These are phyloP conservation scores for Beris morrisii DNA, from an alignment of 2,888 invertebrate genomes.

Conservation along the genomic window DNA sequence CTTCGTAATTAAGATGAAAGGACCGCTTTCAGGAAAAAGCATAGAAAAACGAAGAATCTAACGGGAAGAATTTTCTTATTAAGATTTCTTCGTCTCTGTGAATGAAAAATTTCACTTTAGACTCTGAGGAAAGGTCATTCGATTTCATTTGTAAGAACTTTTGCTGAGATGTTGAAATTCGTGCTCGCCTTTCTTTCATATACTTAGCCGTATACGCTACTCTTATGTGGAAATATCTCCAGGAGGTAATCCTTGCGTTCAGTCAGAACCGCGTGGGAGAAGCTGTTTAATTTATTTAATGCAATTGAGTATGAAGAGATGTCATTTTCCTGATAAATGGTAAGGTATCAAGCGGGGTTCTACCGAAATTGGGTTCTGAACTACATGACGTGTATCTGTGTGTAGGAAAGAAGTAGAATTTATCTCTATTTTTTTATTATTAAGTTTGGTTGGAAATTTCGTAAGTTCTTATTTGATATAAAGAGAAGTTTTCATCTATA, in stretches of 20 bases:
- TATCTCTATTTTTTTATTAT: neutral
- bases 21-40: no score
- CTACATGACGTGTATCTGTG: no score
- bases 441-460: neutral
- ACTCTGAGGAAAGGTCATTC: constrained; percentile 1
- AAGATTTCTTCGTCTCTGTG: no score
- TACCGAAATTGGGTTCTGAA: neutral
- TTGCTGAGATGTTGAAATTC: constrained; percentile 12
- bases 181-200: neutral
- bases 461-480: neutral
- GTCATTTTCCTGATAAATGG: neutral
- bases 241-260: no score
- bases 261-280: no score
- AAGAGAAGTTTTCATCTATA: neutral
- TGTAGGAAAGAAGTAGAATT: no score
- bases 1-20: no score
- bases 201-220: no score
- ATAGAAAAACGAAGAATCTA: no score
- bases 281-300: constrained; percentile 4
- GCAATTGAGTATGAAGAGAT: constrained; percentile 11
- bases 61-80: no score
- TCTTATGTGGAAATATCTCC: no score
- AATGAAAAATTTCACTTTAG: no score
- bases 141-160: constrained; percentile 18
- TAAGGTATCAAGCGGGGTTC: neutral